Evolutionary conservation across 2,797 vertebrate genomes (phyloP).

Genomic region (Podarcis lilfordi): DNA sequence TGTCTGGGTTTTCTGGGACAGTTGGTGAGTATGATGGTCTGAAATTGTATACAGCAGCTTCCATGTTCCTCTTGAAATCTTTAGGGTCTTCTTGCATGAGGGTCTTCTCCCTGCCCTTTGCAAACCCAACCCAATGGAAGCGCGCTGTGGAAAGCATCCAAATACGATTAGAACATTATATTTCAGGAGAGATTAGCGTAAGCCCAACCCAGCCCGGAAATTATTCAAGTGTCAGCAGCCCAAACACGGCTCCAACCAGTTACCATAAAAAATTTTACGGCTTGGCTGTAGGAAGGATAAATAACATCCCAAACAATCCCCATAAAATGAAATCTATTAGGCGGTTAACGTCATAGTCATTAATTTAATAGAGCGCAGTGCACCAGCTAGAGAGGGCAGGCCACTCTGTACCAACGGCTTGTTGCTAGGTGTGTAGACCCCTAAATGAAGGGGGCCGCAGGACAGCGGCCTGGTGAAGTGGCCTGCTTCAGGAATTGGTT

Average conservation of each 20-base stretch:
- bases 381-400: not conserved
- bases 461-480: not conserved
- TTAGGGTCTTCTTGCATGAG: not conserved
- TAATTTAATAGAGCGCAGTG: constrained; percentile 20
- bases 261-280: not conserved
- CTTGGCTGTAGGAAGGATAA: constrained; percentile 3
- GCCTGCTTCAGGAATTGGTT: not conserved
- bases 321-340: constrained; percentile 7
- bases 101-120: not conserved
- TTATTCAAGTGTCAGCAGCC: not conserved
- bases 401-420: not conserved
- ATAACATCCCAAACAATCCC: constrained; percentile 9
- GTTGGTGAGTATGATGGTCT: not conserved
- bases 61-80: not conserved
- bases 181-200: not conserved
- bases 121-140: not conserved
- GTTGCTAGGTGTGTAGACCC: not conserved
- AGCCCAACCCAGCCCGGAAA: not conserved
- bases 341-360: not conserved
- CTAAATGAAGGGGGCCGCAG: not conserved
- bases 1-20: not conserved
- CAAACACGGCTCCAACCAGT: not conserved
- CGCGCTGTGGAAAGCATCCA: not conserved
- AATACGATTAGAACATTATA: not conserved
- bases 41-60: not conserved